Evolutionary conservation across 2,888 invertebrate species (phyloP).

Genomic region (Drosophila melanosoma): DNA sequence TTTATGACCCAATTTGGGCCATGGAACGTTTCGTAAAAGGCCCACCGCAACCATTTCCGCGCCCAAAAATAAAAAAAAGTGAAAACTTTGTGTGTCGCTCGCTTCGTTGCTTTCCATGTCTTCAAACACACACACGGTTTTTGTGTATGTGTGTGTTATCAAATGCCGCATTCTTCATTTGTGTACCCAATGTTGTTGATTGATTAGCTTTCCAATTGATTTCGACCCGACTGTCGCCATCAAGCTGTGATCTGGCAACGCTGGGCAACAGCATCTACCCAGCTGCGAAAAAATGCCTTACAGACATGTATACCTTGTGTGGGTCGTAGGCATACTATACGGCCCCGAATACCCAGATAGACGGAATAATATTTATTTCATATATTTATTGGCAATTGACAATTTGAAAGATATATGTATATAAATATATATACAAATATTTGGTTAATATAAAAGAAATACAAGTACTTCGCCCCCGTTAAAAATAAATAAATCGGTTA

Average conservation of each 20-base stretch:
- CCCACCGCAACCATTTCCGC: slow-evolving; percentile 67
- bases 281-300: not conserved
- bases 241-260: slow-evolving; percentile 1
- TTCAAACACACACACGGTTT: slow-evolving; percentile 5
- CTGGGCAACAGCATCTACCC: slow-evolving; percentile 15
- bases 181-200: slow-evolving; percentile 64
- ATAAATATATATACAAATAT: not conserved
- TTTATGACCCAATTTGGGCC: slow-evolving; percentile 73
- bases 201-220: slow-evolving; percentile 64
- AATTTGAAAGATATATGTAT: not conserved
- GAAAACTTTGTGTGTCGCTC: slow-evolving; percentile 58
- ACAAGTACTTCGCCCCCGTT: not conserved
- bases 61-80: slow-evolving; percentile 77
- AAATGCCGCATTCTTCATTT: slow-evolving; percentile 70
- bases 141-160: slow-evolving; percentile 47
- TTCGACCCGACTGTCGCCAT: slow-evolving; percentile 18
- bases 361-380: not conserved
- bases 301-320: too few relatives aligned
- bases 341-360: not conserved
- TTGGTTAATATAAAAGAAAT: too few relatives aligned
- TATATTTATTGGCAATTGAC: not conserved
- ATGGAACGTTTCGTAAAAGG: slow-evolving; percentile 52
- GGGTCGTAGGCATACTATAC: too few relatives aligned
- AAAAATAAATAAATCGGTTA: not conserved
- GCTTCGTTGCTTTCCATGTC: slow-evolving; percentile 19